Evolutionary conservation across 2,888 invertebrate species (phyloP).

Genomic region (Meteorus colon): DNA sequence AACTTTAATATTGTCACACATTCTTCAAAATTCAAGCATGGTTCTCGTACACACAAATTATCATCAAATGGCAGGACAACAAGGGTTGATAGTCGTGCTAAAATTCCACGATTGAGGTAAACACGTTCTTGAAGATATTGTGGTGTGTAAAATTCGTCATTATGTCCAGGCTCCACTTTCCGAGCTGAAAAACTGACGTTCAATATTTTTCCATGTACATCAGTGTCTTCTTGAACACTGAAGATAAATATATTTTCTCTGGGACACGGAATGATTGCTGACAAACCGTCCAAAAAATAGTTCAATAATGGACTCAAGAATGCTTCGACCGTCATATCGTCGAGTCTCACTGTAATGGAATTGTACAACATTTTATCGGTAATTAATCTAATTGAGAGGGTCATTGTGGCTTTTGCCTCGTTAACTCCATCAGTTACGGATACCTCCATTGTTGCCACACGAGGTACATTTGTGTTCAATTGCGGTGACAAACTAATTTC

Average conservation of each 20-base stretch:
- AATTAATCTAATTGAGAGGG: slow-evolving; percentile 89
- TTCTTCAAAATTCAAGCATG: slow-evolving; percentile 94
- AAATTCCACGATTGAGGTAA: slow-evolving; percentile 91
- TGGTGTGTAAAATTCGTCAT: slow-evolving; percentile 86
- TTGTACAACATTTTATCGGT: slow-evolving; percentile 96
- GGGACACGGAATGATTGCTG: slow-evolving; percentile 93
- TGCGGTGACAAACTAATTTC: slow-evolving; percentile 92
- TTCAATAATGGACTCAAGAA: slow-evolving; percentile 91
- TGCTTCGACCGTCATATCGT: slow-evolving; percentile 94
- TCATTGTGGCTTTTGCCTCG: slow-evolving; percentile 94
- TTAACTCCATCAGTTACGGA: slow-evolving; percentile 95
- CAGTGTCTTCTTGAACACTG: slow-evolving; percentile 92
- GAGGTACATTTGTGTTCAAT: slow-evolving; percentile 95
- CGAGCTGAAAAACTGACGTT: slow-evolving; percentile 96
- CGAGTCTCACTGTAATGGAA: slow-evolving; percentile 93
- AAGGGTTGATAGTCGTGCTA: slow-evolving; percentile 91
- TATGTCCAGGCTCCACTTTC: slow-evolving; percentile 85
- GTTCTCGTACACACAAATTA: slow-evolving; percentile 95
- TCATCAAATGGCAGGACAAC: slow-evolving; percentile 97
- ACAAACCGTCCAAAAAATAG: slow-evolving; percentile 92
- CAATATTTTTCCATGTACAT: slow-evolving; percentile 88
- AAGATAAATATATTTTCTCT: slow-evolving; percentile 94
- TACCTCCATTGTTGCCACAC: slow-evolving; percentile 94
- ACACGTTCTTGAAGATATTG: slow-evolving; percentile 94
- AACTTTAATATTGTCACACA: slow-evolving; percentile 94